phyloP scores from a whole-genome alignment of 2,888 invertebrate species.

The Oligia strigilis region DNA sequence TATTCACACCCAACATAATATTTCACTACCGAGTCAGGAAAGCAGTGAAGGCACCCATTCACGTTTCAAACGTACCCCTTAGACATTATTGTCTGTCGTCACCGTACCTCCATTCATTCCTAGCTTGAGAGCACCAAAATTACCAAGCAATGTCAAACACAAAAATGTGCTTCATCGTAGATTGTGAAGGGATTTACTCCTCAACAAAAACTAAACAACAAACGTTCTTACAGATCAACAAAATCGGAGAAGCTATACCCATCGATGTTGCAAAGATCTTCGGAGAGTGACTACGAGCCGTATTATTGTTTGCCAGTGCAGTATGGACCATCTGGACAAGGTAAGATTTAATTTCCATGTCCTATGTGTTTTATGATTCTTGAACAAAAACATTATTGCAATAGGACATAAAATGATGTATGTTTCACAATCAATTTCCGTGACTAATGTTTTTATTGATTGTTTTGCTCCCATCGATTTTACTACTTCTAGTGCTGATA shows the following conservation, averaged over 20 bases:
- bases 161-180: slow-evolving; percentile 60
- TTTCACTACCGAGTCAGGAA: not conserved
- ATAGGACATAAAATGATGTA: slow-evolving; percentile 30
- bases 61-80: not conserved
- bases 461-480: slow-evolving; percentile 37
- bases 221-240: slow-evolving; percentile 93
- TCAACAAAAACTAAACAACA: slow-evolving; percentile 26
- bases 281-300: slow-evolving; percentile 96
- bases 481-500: slow-evolving; percentile 25
- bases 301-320: slow-evolving; percentile 96
- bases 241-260: slow-evolving; percentile 98
- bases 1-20: not conserved
- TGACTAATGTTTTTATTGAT: slow-evolving; percentile 46
- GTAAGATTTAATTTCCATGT: slow-evolving; percentile 79
- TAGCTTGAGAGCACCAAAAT: slow-evolving; percentile 37
- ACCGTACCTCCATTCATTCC: slow-evolving; percentile 42
- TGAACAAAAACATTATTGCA: slow-evolving; percentile 33
- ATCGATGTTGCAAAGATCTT: slow-evolving; percentile 96
- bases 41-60: not conserved
- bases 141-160: slow-evolving; percentile 47
- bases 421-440: slow-evolving; percentile 23
- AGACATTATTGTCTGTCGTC: not conserved
- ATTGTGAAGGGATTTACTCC: slow-evolving; percentile 19
- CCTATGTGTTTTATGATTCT: slow-evolving; percentile 23
- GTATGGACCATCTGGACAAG: slow-evolving; percentile 91